Conservation (phyloP, 1,140 invertebrate species). For the Heliothis virescens region DNA sequence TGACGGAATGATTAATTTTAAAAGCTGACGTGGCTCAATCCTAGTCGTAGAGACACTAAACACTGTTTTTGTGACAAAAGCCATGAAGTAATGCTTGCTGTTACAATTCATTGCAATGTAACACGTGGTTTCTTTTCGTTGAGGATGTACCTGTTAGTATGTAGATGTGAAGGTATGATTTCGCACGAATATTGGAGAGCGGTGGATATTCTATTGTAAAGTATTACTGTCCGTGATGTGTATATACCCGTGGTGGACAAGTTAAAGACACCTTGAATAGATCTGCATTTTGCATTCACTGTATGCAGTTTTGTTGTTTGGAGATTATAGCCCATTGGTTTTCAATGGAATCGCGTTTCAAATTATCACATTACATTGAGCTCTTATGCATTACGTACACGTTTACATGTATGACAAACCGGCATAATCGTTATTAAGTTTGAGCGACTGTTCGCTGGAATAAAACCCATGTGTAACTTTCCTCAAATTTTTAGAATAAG, state of each 20-base stretch:
- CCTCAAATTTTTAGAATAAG: no score
- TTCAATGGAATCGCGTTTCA: no score
- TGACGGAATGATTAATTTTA: conserved; percentile 18
- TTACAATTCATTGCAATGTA: neutral
- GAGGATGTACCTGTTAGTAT: neutral
- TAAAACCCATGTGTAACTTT: no score
- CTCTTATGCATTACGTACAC: no score
- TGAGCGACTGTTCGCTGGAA: no score
- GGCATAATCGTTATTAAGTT: no score
- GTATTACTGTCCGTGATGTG: neutral
- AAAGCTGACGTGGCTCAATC: conserved; percentile 21
- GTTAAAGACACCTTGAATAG: no score
- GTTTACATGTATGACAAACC: no score
- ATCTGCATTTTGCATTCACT: no score
- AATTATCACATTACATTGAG: no score
- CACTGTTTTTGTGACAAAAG: neutral
- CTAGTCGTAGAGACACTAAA: neutral
- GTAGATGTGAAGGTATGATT: neutral
- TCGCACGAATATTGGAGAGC: neutral
- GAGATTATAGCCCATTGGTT: no score
- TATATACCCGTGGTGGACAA: neutral
- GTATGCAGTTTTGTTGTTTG: no score
- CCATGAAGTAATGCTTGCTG: neutral
- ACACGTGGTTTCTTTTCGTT: neutral
- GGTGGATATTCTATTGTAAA: neutral